Conservation (phyloP, 2,888 invertebrate genomes). For the Petrophora chlorosata region DNA sequence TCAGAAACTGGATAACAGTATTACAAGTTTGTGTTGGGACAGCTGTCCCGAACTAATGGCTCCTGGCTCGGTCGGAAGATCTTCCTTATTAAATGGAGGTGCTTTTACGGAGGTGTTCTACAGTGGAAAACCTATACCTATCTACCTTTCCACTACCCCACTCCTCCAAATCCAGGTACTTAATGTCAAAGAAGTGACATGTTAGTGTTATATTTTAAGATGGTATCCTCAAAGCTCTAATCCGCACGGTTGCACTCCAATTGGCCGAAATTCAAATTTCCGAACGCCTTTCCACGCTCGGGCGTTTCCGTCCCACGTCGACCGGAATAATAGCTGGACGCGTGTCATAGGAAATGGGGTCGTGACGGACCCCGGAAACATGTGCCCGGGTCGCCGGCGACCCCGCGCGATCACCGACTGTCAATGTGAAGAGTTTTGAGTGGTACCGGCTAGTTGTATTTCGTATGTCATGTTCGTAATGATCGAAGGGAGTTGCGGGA, state of each 20-base stretch:
- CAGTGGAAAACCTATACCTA: no score
- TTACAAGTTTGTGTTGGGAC: no score
- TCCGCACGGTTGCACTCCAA: constrained; percentile 20
- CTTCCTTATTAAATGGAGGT: no score
- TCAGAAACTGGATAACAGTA: no score
- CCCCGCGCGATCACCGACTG: constrained; percentile 1
- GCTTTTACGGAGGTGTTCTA: no score
- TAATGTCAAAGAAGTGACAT: no score
- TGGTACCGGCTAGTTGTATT: neutral
- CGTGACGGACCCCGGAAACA: constrained; percentile 64
- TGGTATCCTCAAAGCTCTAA: neutral
- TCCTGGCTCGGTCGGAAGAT: no score
- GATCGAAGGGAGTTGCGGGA: no score
- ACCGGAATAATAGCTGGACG: constrained; percentile 60
- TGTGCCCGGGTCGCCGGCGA: constrained; percentile 31
- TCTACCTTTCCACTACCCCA: no score
- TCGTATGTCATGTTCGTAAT: constrained; percentile 5
- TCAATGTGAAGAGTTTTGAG: constrained; percentile 11
- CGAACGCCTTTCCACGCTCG: constrained; percentile 56
- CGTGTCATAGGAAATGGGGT: constrained; percentile 63
- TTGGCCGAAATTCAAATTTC: constrained; percentile 59
- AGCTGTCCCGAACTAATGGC: no score
- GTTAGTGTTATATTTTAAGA: neutral
- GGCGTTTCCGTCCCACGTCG: constrained; percentile 61
- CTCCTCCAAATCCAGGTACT: no score